phyloP scores from a whole-genome alignment of 2,888 invertebrate species.

The Nowickia ferox region DNA sequence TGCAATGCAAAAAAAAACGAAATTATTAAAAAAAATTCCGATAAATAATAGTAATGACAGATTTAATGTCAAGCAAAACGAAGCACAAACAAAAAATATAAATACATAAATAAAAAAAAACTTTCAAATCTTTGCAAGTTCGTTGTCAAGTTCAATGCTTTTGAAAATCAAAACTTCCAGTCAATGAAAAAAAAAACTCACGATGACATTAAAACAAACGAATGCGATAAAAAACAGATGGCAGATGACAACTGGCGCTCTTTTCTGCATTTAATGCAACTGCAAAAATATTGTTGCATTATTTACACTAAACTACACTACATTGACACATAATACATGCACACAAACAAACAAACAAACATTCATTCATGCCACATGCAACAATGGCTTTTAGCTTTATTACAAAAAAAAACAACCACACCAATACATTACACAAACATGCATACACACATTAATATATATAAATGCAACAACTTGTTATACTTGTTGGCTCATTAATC shows the following conservation, averaged over 20 bases:
- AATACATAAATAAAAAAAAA: slow-evolving; percentile 33
- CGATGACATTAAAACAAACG: slow-evolving; percentile 45
- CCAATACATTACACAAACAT: not conserved
- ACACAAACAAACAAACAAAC: not conserved
- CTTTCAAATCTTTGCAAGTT: slow-evolving; percentile 60
- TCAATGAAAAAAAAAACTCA: slow-evolving; percentile 27
- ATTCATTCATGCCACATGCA: slow-evolving; percentile 57
- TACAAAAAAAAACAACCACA: slow-evolving; percentile 25
- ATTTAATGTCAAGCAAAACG: slow-evolving; percentile 21
- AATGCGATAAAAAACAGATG: slow-evolving; percentile 59
- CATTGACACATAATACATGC: slow-evolving; percentile 2
- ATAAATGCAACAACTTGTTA: slow-evolving; percentile 62
- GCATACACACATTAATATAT: not conserved
- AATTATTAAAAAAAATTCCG: slow-evolving; percentile 13
- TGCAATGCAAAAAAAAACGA: not conserved
- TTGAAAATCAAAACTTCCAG: slow-evolving; percentile 54
- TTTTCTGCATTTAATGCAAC: slow-evolving; percentile 53
- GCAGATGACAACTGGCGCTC: slow-evolving; percentile 63
- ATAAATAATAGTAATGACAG: slow-evolving; percentile 42
- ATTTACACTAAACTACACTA: not conserved
- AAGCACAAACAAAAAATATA: not conserved
- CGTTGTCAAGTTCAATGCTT: slow-evolving; percentile 63
- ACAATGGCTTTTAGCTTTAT: slow-evolving; percentile 20
- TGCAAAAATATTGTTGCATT: slow-evolving; percentile 26
- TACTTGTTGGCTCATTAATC: slow-evolving; percentile 67